Evolutionary conservation across 37 sponge, comb jelly and placozoan species (phyloP).

Genomic region (Haliclona indistincta): DNA sequence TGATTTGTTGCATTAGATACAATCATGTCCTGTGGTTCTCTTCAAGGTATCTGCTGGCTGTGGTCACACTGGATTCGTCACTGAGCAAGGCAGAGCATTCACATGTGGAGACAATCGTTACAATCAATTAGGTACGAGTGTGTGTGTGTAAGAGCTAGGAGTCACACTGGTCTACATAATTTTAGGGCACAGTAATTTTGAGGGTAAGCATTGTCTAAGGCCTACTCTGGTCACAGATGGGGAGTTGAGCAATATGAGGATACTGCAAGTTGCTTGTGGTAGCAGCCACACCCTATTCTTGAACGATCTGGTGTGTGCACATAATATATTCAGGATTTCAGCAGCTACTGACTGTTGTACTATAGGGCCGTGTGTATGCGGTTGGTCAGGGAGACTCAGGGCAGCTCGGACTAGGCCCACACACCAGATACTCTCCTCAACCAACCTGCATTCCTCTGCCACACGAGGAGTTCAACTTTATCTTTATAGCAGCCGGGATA

Average conservation of each 20-base stretch:
- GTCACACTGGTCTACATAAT: background rate
- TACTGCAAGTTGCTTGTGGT: slow-evolving; percentile 64
- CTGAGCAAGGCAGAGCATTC: slow-evolving; percentile 48
- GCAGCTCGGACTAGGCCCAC: slow-evolving; percentile 67
- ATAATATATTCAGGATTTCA: background rate
- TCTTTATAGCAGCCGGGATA: slow-evolving; percentile 47
- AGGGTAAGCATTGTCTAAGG: slow-evolving; percentile 20
- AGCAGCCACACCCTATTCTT: slow-evolving; percentile 70
- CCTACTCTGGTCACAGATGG: slow-evolving; percentile 23
- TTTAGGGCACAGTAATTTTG: slow-evolving; percentile 27
- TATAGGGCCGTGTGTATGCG: slow-evolving; percentile 58
- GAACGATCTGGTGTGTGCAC: slow-evolving; percentile 46
- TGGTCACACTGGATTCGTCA: slow-evolving; percentile 60
- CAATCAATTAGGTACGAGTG: slow-evolving; percentile 45
- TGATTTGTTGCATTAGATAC: background rate
- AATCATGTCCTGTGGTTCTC: background rate
- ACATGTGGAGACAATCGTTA: slow-evolving; percentile 63
- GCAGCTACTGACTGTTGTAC: background rate
- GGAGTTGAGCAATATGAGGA: background rate
- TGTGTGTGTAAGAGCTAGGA: background rate
- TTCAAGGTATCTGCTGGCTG: slow-evolving; percentile 66
- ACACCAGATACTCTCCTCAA: background rate
- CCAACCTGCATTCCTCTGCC: slow-evolving; percentile 45
- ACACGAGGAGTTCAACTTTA: slow-evolving; percentile 33
- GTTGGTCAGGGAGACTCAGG: slow-evolving; percentile 66